Base-by-base conservation (phyloP, 53 echinoderm and acorn worm genomes). In the Apostichopus leukothele region DNA sequence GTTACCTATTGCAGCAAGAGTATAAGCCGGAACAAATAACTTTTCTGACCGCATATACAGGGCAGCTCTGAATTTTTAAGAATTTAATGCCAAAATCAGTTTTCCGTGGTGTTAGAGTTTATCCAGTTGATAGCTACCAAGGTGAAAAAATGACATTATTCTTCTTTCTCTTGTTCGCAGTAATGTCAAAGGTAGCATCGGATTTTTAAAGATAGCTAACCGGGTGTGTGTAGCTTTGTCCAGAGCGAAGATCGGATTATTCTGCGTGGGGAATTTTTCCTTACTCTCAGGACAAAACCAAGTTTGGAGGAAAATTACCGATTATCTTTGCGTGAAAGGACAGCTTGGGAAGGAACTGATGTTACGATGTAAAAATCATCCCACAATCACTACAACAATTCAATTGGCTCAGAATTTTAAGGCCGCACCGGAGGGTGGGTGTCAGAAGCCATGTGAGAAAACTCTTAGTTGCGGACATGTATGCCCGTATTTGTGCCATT, bases 121-220 rank as follows among this genome's bases (percentile, higher is more conserved):
- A 87, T 59, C 91, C 86, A 5, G 91, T 95, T 16, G 95, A 97
- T 71, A 88, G 90, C 50, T 95, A 86, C 75, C 94, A 91, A 89
- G 95, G 95, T 51, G 98, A 95, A 83, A 97, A 25, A 95, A 91
- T 86, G 95, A 97, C 83, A 93, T 97, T 21, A 93, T 97, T 73
- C 75, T 97, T 13, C 74, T 95, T 51, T 91, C 98, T 0, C 61
- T 95, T 10, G 95, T 95, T 83, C 92, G 93, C 52, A 95, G 95
- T 68, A 91, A 95, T 60, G 75, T 76, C 19, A 80, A 79, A 67
- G 90, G 94, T 59, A 91, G 74, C n/a, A 92, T 92, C 51, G 94
- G 95, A 4, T 93, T 94, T 54, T 83, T 97, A 73, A 90, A 89
- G 83, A 90, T 88, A 59, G 89, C 91, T 1, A 93, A 93, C 63